Base-by-base conservation (phyloP, 2,888 invertebrate genomes). In the Noctua janthe region DNA sequence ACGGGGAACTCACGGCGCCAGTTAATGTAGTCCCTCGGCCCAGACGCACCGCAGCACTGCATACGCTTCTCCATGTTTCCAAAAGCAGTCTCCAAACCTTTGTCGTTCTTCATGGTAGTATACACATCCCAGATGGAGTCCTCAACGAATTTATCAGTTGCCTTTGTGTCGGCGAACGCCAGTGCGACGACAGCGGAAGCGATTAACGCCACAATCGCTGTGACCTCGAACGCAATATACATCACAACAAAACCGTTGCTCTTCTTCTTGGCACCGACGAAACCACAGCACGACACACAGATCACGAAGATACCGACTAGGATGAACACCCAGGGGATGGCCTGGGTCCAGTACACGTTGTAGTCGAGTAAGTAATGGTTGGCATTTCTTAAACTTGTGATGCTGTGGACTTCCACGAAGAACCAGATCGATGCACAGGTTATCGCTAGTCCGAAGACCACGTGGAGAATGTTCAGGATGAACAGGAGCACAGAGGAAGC, bases 301-400 rank as follows among this genome's bases (percentile, higher is more conserved):
- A 96, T 84, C 23, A 95, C 93, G n/a, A 96, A 90, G 1, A 96
- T 80, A 3, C 94, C 94, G 47, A 93, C 93, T 2, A 96, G 81
- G 54, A 96, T 92, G 81, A 96, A 97, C 81, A 97, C 90, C 97
- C 97, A 97, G 0, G 97, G 97, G 0, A 96, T 92, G 0, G 95
- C 96, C 87, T 97, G 97, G 0, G 96, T 96, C 96, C 96, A 97
- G 82, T 96, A 96, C 80, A 97, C 93, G 29, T 92, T 94, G 92
- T 96, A 97, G 86, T 97, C 96, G 83, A 97, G 90, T 0, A 95
- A 85, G 56, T 97, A 97, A 76, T 97, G 97, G 90, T 95, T 96
- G 64, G 92, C 88, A 83, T 96, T 96, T 13, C 96, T 89, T 23
- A 96, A 84, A 10, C 91, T 93, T 0, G 95, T 95, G 80, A 96